Conservation (phyloP, 53 echinoderm and acorn worm genomes). For the Pentamera pediparva region DNA sequence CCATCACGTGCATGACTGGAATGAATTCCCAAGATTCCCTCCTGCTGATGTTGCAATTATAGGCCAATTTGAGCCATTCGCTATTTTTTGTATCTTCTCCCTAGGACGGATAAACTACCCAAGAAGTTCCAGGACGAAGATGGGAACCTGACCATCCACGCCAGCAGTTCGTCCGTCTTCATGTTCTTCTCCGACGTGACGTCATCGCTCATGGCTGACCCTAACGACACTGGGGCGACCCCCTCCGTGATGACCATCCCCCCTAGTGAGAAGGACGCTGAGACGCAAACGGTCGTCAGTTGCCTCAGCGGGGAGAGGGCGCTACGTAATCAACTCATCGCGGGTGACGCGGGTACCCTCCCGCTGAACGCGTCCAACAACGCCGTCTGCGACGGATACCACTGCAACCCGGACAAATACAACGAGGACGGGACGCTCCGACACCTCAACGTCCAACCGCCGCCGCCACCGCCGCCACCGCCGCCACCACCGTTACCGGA, state of each 20-base stretch:
- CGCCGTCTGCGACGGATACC: conserved; percentile 20
- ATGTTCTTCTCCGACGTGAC: conserved; percentile 15
- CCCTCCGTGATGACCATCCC: not conserved
- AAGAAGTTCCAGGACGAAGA: conserved; percentile 1
- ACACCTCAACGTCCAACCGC: not conserved
- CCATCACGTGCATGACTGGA: too few relatives aligned
- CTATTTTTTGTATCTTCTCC: too few relatives aligned
- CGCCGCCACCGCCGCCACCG: not conserved
- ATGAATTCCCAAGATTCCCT: too few relatives aligned
- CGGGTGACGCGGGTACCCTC: too few relatives aligned
- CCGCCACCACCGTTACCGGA: too few relatives aligned
- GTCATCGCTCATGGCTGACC: not conserved
- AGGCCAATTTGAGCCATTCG: too few relatives aligned
- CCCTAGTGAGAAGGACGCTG: not conserved
- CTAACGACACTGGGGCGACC: not conserved
- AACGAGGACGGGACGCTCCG: not conserved
- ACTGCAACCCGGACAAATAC: conserved; percentile 8
- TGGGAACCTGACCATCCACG: not conserved
- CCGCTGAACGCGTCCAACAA: conserved; percentile 22
- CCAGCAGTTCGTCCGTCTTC: conserved; percentile 6
- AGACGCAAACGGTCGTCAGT: conserved; percentile 1
- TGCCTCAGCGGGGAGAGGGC: not conserved
- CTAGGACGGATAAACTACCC: conserved; percentile 1
- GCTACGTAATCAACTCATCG: too few relatives aligned
- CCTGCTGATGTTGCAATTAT: too few relatives aligned